These are phyloP conservation scores for Macrosteles quadrilineatus DNA, from an alignment of 1,140 invertebrate genomes.

Conservation along the genomic window DNA sequence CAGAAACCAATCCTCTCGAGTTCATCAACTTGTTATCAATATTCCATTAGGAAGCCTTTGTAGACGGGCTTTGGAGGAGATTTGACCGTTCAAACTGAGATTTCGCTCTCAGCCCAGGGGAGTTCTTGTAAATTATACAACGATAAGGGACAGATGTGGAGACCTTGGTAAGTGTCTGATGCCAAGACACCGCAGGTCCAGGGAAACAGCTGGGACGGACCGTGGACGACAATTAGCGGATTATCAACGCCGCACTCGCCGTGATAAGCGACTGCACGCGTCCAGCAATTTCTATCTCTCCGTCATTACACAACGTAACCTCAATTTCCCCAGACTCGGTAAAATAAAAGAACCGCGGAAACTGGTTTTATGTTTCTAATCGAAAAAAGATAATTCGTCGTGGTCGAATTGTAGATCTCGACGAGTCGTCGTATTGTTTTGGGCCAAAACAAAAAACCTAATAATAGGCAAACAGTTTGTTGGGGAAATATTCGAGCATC, in stretches of 20 bases:
- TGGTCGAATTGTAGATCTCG: slow-evolving; percentile 13
- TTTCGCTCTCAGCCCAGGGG: too few species aligned
- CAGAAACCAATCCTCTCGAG: too few species aligned
- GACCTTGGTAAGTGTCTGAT: too few species aligned
- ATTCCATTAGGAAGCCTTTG: too few species aligned
- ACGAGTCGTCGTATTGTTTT: slow-evolving; percentile 12
- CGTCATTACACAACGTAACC: neutral
- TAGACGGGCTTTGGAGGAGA: too few species aligned
- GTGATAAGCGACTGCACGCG: neutral
- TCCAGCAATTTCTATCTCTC: neutral
- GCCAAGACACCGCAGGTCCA: too few species aligned
- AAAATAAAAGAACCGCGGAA: slow-evolving; percentile 17
- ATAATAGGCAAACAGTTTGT: slow-evolving; percentile 30
- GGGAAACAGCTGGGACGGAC: neutral
- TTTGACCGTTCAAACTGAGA: too few species aligned
- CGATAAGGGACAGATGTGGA: too few species aligned
- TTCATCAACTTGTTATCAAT: too few species aligned
- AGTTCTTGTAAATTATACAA: too few species aligned
- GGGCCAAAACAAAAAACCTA: slow-evolving; percentile 8
- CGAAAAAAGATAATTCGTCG: slow-evolving; percentile 26
- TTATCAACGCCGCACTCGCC: neutral
- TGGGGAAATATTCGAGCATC: slow-evolving; percentile 23
- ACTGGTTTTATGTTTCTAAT: slow-evolving; percentile 25
- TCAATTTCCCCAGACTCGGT: neutral
- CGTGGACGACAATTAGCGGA: neutral